Evolutionary conservation across 92 coral and sea anemone genomes (phyloP), one percentile per base, ranked within the genome.

Genomic region (Pocillopora meandrina): DNA sequence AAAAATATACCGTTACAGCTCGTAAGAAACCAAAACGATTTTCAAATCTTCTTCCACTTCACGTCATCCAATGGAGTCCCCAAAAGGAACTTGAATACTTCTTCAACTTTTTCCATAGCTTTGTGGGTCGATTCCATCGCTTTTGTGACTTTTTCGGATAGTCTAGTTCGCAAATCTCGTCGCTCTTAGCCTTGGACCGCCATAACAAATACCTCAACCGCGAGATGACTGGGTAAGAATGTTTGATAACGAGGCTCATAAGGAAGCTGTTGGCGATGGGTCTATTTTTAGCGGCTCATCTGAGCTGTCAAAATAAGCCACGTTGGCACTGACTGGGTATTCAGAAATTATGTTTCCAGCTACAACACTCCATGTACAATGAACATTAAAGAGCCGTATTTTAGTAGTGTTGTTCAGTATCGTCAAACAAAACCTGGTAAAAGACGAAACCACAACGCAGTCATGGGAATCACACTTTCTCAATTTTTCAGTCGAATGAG

Each of bases 61-160:
- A 92, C 19, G 49, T 93, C 93, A 15, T 95, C 98, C 31, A 89
- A 79, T 63, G 95, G 81, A 13, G 89, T 88, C 74, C 82, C 86
- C 67, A 95, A 67, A 26, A 95, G 88, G 15, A 98, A 95, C 73
- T 89, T 91, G 23, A 95, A 85, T 10, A 88, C 90, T 57, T 93
- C 98, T 64, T 95, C 98, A 35, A 90, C 92, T 64, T 92, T 89
- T 23, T 92, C 95, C 77, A 92, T 70, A 8, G 98, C 88, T 59
- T 86, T 92, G 80, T 93, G 95, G 68, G 93, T 90, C 21, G 91
- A 86, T 76, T 95, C 98, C 15, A 93, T 90, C 63, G 95, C 88
- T 56, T 88, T 92, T 57, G 90, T 88, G 12, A 95, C 81, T 84
- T 95, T 98, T 73, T 92, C 91, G 10, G 98, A 3, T 42, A 42